Conservation (phyloP, 64 coral and sea anemone species). For the Orbicella faveolata region DNA sequence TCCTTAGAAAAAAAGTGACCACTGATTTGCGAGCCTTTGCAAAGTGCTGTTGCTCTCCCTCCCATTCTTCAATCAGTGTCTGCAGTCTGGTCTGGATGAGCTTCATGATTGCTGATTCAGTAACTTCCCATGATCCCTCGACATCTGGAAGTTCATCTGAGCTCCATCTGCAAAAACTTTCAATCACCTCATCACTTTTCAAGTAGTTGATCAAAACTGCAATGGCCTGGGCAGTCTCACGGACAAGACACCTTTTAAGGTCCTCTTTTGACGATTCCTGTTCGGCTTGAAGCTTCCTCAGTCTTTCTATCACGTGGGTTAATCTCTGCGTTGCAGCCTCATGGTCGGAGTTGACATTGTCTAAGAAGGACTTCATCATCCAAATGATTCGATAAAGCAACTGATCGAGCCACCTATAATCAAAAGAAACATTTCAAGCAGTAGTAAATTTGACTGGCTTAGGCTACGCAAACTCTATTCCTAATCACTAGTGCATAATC, state of each 20-base stretch:
- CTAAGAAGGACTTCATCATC: constrained; percentile 6
- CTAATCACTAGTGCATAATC: too few relatives aligned
- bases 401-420: constrained; percentile 28
- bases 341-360: background rate
- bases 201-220: background rate
- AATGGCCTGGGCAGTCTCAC: background rate
- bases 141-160: constrained; percentile 10
- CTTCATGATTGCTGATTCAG: background rate
- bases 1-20: background rate
- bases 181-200: background rate
- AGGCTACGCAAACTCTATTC: too few relatives aligned
- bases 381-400: constrained; percentile 25
- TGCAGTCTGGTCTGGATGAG: background rate
- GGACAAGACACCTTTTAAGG: background rate
- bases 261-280: background rate
- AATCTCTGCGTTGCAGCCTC: background rate
- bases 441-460: too few relatives aligned
- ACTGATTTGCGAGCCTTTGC: constrained; percentile 9
- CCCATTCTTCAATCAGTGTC: constrained; percentile 25
- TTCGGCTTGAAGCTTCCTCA: constrained; percentile 9
- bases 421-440: background rate
- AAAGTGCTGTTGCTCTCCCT: constrained; percentile 19
- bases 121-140: constrained; percentile 43
- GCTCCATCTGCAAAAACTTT: constrained; percentile 36
- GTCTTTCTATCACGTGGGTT: background rate